phyloP scores from a whole-genome alignment of 1,140 invertebrate species.

The Steinernema khuongi region DNA sequence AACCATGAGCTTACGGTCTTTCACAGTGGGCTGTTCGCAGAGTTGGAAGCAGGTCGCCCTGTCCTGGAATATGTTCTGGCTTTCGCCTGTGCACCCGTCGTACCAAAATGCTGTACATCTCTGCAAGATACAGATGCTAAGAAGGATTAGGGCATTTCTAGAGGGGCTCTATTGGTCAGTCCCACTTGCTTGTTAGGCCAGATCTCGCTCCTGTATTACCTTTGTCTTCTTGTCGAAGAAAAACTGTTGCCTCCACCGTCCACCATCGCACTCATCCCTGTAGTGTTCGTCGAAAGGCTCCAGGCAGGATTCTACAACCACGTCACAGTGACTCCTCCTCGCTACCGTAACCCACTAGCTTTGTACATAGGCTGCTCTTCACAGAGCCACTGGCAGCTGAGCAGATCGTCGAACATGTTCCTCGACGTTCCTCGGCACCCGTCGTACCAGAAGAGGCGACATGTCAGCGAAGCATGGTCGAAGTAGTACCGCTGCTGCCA shows the following conservation, averaged over 20 bases:
- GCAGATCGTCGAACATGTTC: slow-evolving; percentile 51
- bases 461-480: slow-evolving; percentile 49
- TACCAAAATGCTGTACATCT: slow-evolving; percentile 43
- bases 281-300: slow-evolving; percentile 52
- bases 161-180: no score
- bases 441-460: slow-evolving; percentile 44
- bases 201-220: no score
- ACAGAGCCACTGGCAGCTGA: slow-evolving; percentile 55
- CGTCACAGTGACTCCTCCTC: background rate
- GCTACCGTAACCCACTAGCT: slow-evolving; percentile 19
- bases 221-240: slow-evolving; percentile 49
- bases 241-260: slow-evolving; percentile 47
- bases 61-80: slow-evolving; percentile 34
- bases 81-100: slow-evolving; percentile 34
- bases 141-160: background rate
- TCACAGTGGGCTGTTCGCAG: slow-evolving; percentile 36
- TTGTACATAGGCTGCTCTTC: slow-evolving; percentile 42
- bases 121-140: background rate
- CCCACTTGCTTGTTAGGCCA: no score
- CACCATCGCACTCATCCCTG: slow-evolving; percentile 55
- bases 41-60: slow-evolving; percentile 24
- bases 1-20: slow-evolving; percentile 30
- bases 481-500: slow-evolving; percentile 56
- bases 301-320: slow-evolving; percentile 48
- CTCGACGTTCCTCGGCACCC: slow-evolving; percentile 43